Percentiles rank a stretch among this genome's conserved stretches.
Evolutionary conservation across 30 jellyfish, hydroid and myxozoan species (phyloP).

Genomic region (Aurelia sp.): DNA sequence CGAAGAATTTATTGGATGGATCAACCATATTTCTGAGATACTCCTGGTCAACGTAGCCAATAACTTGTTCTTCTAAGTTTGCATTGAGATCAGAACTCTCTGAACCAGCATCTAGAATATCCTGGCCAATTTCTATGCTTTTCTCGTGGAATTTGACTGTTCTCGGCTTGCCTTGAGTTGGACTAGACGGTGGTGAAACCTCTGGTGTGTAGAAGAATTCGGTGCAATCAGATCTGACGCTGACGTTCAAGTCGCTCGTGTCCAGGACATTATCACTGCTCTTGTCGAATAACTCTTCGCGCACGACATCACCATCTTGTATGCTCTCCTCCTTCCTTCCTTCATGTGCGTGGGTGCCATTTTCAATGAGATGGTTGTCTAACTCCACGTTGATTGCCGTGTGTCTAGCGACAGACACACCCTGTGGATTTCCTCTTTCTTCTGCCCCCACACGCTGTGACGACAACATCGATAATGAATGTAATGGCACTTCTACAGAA

Average conservation of each 20-base stretch:
- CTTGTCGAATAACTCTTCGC: conserved; percentile 16
- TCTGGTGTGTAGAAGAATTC: conserved; percentile 75
- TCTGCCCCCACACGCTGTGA: too few species aligned
- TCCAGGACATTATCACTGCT: background rate
- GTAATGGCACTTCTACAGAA: too few species aligned
- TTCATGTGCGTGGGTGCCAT: background rate
- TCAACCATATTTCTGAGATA: conserved; percentile 58
- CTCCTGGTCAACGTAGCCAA: conserved; percentile 52
- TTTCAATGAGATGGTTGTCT: background rate
- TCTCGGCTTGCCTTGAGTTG: conserved; percentile 3
- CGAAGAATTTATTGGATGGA: conserved; percentile 60
- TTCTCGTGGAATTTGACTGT: conserved; percentile 50
- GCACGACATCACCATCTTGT: background rate
- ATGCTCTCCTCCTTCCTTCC: background rate
- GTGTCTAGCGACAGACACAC: background rate
- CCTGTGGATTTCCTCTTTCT: too few species aligned
- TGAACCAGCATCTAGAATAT: conserved; percentile 31
- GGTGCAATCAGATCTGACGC: conserved; percentile 68
- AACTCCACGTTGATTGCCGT: background rate
- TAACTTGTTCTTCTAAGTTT: conserved; percentile 35
- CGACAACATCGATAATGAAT: too few species aligned
- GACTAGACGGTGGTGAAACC: conserved; percentile 45
- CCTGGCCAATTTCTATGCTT: conserved; percentile 62
- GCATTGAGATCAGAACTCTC: conserved; percentile 2
- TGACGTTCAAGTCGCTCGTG: conserved; percentile 29